phyloP scores from a whole-genome alignment of 2,888 invertebrate genomes.

The Tenthredo livida region DNA sequence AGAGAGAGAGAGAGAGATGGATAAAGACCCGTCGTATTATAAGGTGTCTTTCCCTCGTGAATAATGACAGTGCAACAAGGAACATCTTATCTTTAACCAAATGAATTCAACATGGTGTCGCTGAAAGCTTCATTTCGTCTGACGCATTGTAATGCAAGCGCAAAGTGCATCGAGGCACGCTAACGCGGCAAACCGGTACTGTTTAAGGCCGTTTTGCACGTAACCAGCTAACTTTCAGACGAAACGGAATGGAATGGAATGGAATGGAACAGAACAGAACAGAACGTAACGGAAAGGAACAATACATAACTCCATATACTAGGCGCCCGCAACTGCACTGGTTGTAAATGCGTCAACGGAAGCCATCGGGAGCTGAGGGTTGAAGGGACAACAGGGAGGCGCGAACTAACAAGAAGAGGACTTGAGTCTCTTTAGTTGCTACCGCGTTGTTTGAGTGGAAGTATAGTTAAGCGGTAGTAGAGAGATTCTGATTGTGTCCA shows the following conservation, averaged over 20 bases:
- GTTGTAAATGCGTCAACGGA: slow-evolving; percentile 37
- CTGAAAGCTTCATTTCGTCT: slow-evolving; percentile 72
- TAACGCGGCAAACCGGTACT: slow-evolving; percentile 55
- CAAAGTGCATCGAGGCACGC: slow-evolving; percentile 74
- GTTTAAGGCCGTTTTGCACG: slow-evolving; percentile 47
- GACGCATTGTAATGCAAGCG: slow-evolving; percentile 73
- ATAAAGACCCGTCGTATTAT: slow-evolving; percentile 24
- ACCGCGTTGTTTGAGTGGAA: neutral
- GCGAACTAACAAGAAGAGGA: slow-evolving; percentile 40
- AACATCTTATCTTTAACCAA: slow-evolving; percentile 73
- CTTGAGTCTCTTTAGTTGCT: neutral
- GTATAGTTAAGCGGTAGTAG: neutral
- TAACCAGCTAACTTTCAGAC: slow-evolving; percentile 11
- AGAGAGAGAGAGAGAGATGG: slow-evolving; percentile 56
- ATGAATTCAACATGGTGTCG: slow-evolving; percentile 69
- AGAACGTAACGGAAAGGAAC: neutral
- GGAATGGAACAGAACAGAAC: neutral
- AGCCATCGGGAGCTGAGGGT: slow-evolving; percentile 27
- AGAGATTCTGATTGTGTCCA: slow-evolving; percentile 35
- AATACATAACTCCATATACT: slow-evolving; percentile 17
- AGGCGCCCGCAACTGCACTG: neutral
- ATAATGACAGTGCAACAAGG: slow-evolving; percentile 47
- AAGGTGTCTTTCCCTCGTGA: slow-evolving; percentile 37
- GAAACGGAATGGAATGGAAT: neutral
- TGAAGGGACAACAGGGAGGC: slow-evolving; percentile 13